A percentile compares a stretch with the other conserved stretches of the same genome.
phyloP scores from a whole-genome alignment of 2,797 vertebrate species.

The Hydrophis major region DNA sequence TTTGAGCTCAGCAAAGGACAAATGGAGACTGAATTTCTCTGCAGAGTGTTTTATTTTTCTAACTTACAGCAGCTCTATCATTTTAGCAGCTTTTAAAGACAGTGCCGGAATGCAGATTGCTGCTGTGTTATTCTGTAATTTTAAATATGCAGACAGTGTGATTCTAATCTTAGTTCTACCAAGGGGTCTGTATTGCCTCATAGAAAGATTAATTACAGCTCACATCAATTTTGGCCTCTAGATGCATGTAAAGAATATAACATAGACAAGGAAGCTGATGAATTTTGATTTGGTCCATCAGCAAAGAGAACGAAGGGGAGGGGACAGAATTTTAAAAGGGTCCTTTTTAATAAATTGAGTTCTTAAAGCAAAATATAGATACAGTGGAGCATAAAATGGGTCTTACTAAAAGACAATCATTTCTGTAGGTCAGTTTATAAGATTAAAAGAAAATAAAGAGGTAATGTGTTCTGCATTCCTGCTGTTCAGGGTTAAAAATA shows the following conservation, averaged over 20 bases:
- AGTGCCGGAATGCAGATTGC: conserved; percentile 64
- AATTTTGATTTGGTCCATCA: conserved; percentile 64
- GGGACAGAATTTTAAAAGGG: conserved; percentile 39
- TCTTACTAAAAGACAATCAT: conserved; percentile 31
- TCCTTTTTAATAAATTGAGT: conserved; percentile 15
- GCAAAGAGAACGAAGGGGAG: conserved; percentile 14
- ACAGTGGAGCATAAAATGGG: conserved; percentile 41
- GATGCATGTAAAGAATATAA: conserved; percentile 70
- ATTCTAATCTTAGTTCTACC: conserved; percentile 53
- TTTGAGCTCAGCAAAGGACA: not conserved
- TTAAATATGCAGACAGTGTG: conserved; percentile 67
- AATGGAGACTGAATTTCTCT: conserved; percentile 35
- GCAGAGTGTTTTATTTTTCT: conserved; percentile 18
- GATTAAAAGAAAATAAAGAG: conserved; percentile 44
- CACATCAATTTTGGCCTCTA: conserved; percentile 72
- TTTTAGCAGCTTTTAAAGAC: conserved; percentile 42
- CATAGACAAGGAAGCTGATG: conserved; percentile 54
- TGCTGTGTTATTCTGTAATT: conserved; percentile 47
- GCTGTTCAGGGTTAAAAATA: conserved; percentile 34
- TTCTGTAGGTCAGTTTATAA: conserved; percentile 43
- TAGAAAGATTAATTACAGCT: conserved; percentile 73
- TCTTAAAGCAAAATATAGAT: conserved; percentile 38
- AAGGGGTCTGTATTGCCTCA: conserved; percentile 51
- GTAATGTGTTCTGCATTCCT: not conserved
- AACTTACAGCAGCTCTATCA: conserved; percentile 47